Evolutionary conservation across 1,140 invertebrate genomes (phyloP), one percentile per base, ranked within the genome.

Genomic region (Drosophila ambigua): DNA sequence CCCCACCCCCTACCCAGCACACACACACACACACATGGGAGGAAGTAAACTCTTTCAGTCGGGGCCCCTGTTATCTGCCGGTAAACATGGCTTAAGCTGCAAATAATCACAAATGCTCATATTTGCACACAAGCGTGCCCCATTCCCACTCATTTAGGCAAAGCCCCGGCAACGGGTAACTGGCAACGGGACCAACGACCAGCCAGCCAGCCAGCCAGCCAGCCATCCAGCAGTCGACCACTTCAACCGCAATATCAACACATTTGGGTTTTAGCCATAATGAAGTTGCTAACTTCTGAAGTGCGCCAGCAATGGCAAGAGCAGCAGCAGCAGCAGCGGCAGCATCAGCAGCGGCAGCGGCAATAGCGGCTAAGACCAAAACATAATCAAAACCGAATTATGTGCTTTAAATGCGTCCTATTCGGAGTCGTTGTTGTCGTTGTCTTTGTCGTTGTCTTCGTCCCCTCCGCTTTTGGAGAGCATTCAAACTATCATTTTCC

Each of bases 371-470:
- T 84, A 68, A 80, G 72, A 80, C 83, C 84, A 89, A 88, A 88
- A 89, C 83, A 88, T 88, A 88, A 88, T 88, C 83, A 88, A 88
- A 88, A 88, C 83, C 83, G 79, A 88, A 88, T 88, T 88, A 88
- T 89, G 84, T 88, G 72, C 83, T 88, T 88, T 88, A 88, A 88
- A 88, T 88, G 83, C 83, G 83, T 77, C 59, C 68, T 71, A 58
- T 60, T 73, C 61, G 69, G 44, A 54, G 67, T 63, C 58, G 31
- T 31, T 31, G 28, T 24, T 4, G 48, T 23, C 57, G 57, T 68
- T 45, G 46, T 26, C 16, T 31, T 57, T 15, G 24, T 35, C 3
- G 39, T 13, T 31, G 2, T 65, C 51, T 51, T 61, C 49, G 59
- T 52, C 45, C 41, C 75, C 48, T 26, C 69, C 51, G 20, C 52